Evolutionary conservation across 2,888 invertebrate species (phyloP), one percentile per base, ranked within the genome.

Genomic region (Drosophila percnosoma): DNA sequence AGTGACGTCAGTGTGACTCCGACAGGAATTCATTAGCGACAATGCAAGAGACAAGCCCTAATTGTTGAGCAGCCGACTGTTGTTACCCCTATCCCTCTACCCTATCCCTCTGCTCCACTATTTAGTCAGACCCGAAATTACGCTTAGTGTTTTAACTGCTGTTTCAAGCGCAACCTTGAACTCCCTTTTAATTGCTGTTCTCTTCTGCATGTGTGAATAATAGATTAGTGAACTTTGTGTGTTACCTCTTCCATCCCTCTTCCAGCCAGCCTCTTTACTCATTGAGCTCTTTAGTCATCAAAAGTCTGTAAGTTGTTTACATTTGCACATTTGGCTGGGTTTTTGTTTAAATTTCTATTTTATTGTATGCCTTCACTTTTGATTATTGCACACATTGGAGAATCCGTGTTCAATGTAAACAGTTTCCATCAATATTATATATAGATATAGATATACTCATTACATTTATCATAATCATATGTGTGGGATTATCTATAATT

Each of bases 251-350:
- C 31, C 31, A 31, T 31, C 8, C 8, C 13, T 36, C 29, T 27
- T 15, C 45, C 13, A 34, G 5, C 7, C 33, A 21, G 18, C 13
- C 52, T n/a, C 15, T 15, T 2, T 8, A 4, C 18, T 24, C 8
- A 21, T 48, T 33, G n/a, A 11, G 18, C 64, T 52, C 53, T 66
- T 52, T 42, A 7, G 21, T 62, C 59, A 64, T 49, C 24, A n/a
- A 27, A 27, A 27, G 21, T 51, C 49, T 40, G 36, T 45, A 48
- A 61, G 58, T 77, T 83, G 87, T 87, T 83, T 83, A 84, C 73
- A 78, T 75, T 70, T 65, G 72, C 60, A 87, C 83, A 87, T 87
- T 83, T 82, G 83, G 82, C 83, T 45, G 49, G 36, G 51, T 31
- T 31, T 69, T 73, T 70, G 85, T 70, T 85, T 63, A 83, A 82